Evolutionary conservation across 2,888 invertebrate species (phyloP).

Genomic region (Chloromyia formosa): DNA sequence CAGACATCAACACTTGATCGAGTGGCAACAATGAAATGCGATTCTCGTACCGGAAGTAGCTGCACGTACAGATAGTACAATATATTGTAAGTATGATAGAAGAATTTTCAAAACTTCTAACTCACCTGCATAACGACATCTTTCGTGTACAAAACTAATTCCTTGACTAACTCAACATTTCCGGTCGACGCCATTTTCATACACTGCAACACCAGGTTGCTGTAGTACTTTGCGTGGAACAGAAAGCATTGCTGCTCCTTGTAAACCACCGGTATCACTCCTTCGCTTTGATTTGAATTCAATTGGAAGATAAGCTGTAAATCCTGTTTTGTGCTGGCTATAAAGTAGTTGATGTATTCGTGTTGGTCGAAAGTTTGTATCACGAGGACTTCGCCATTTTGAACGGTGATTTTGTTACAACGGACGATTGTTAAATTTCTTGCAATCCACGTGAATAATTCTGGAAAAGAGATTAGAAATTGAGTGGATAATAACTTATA

Average conservation of each 20-base stretch:
- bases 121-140: conserved; percentile 15
- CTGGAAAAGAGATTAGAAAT: conserved; percentile 12
- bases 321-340: conserved; percentile 32
- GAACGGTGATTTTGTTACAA: conserved; percentile 49
- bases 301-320: conserved; percentile 48
- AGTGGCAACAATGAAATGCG: conserved; percentile 19
- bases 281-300: conserved; percentile 43
- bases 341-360: conserved; percentile 47
- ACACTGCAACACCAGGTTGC: conserved; percentile 8
- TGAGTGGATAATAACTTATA: not conserved
- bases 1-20: conserved; percentile 54
- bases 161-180: not conserved
- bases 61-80: not conserved
- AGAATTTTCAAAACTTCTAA: not conserved
- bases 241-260: conserved; percentile 30
- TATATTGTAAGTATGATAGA: not conserved
- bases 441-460: conserved; percentile 51
- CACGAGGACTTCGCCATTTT: conserved; percentile 49
- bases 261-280: conserved; percentile 15
- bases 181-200: conserved; percentile 1
- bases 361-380: conserved; percentile 48
- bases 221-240: not conserved
- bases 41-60: not conserved
- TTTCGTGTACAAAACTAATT: conserved; percentile 7
- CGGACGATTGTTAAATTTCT: conserved; percentile 50